These are phyloP conservation scores for Mastacembelus armatus DNA, from an alignment of 2,797 vertebrate genomes.

Conservation along the genomic window DNA sequence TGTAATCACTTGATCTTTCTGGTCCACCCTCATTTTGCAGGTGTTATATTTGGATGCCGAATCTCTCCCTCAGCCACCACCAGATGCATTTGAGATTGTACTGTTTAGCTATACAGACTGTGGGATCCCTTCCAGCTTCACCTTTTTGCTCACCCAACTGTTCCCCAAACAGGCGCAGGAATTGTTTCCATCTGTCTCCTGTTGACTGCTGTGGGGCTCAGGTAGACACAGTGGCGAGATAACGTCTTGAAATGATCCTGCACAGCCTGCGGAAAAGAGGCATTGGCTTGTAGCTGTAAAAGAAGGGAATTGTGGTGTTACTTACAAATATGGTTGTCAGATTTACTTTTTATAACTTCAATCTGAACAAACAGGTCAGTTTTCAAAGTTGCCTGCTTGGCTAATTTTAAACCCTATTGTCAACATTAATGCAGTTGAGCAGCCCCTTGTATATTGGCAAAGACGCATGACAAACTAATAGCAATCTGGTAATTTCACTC, in stretches of 20 bases:
- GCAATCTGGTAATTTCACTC: conserved; percentile 31
- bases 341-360: conserved; percentile 23
- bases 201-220: conserved; percentile 52
- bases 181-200: conserved; percentile 75
- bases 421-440: conserved; percentile 38
- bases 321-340: conserved; percentile 25
- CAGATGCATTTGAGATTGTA: conserved; percentile 44
- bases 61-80: conserved; percentile 33
- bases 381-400: conserved; percentile 26
- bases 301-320: conserved; percentile 9
- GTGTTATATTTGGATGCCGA: conserved; percentile 74
- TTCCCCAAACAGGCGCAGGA: conserved; percentile 52
- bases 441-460: conserved; percentile 4
- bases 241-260: conserved; percentile 55
- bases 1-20: conserved; percentile 66
- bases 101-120: conserved; percentile 27
- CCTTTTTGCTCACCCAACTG: conserved; percentile 42
- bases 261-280: conserved; percentile 27
- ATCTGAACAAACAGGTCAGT: conserved; percentile 5
- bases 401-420: conserved; percentile 44
- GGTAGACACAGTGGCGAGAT: conserved; percentile 59
- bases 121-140: conserved; percentile 46
- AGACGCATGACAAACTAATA: conserved; percentile 22
- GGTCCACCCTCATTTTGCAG: conserved; percentile 62
- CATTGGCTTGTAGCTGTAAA: conserved; percentile 27